A percentile compares a stretch with the other conserved stretches of the same genome.
phyloP scores from a whole-genome alignment of 2,113 vertebrate species.

The Neodontobutis hainanensis region DNA sequence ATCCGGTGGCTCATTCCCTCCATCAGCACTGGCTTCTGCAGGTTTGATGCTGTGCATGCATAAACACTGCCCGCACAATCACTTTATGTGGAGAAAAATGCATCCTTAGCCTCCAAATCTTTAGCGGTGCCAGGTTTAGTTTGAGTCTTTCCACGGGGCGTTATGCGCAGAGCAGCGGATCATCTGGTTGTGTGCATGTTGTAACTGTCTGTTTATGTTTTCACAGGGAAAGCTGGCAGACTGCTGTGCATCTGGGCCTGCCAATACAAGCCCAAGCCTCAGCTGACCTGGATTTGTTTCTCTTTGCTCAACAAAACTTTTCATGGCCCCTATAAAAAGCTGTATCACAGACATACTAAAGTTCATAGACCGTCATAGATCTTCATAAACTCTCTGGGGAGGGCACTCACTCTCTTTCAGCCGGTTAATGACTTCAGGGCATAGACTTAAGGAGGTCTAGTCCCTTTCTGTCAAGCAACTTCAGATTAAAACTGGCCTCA shows the following conservation, averaged over 20 bases:
- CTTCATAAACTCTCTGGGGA: slow-evolving; percentile 42
- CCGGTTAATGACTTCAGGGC: slow-evolving; percentile 59
- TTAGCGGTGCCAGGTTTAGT: slow-evolving; percentile 43
- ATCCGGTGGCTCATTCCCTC: slow-evolving; percentile 38
- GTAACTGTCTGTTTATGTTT: slow-evolving; percentile 65
- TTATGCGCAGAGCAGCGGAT: slow-evolving; percentile 54
- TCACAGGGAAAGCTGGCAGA: slow-evolving; percentile 60
- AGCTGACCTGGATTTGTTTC: slow-evolving; percentile 64
- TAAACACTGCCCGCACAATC: slow-evolving; percentile 43
- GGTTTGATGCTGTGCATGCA: slow-evolving; percentile 30
- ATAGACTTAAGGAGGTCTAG: slow-evolving; percentile 51
- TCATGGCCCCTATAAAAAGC: slow-evolving; percentile 56
- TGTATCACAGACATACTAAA: slow-evolving; percentile 46
- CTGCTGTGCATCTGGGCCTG: slow-evolving; percentile 41
- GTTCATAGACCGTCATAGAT: slow-evolving; percentile 49
- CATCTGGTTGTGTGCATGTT: slow-evolving; percentile 49
- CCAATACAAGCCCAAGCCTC: slow-evolving; percentile 56
- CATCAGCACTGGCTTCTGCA: slow-evolving; percentile 31
- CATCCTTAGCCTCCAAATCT: slow-evolving; percentile 35
- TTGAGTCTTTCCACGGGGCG: slow-evolving; percentile 62
- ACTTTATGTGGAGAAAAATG: slow-evolving; percentile 47
- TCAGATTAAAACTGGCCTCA: slow-evolving; percentile 61
- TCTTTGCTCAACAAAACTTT: slow-evolving; percentile 58
- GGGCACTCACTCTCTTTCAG: slow-evolving; percentile 34
- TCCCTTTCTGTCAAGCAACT: slow-evolving; percentile 49